Evolutionary conservation across 1,140 invertebrate genomes (phyloP).

Genomic region (Ephestia elutella): DNA sequence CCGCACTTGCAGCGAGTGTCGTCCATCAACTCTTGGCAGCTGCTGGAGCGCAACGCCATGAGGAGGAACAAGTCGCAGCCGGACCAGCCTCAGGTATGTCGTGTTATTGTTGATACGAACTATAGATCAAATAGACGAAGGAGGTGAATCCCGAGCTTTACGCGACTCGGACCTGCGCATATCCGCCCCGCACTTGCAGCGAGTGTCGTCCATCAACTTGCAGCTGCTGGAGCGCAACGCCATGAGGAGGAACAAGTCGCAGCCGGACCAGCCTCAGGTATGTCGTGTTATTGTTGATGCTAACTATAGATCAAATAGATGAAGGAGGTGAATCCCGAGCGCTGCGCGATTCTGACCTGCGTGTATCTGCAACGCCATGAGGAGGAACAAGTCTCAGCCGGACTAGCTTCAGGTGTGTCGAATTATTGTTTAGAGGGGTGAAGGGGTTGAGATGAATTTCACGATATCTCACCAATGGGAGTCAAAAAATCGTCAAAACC

Average conservation of each 20-base stretch:
- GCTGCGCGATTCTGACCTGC: constrained; percentile 85
- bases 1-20: constrained; percentile 88
- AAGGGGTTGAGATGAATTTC: too few species aligned
- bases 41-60: constrained; percentile 81
- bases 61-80: constrained; percentile 78
- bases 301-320: constrained; percentile 73
- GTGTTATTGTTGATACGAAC: background rate
- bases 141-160: constrained; percentile 83
- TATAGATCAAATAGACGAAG: constrained; percentile 79
- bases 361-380: constrained; percentile 83
- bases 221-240: constrained; percentile 83
- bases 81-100: constrained; percentile 67
- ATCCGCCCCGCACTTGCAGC: constrained; percentile 85
- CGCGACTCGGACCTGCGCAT: constrained; percentile 87
- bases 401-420: constrained; percentile 67
- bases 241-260: constrained; percentile 79
- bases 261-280: constrained; percentile 73
- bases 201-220: constrained; percentile 87
- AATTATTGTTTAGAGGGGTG: constrained; percentile 76
- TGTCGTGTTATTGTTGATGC: constrained; percentile 49
- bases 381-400: constrained; percentile 77
- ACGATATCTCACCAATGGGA: too few species aligned
- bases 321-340: constrained; percentile 84
- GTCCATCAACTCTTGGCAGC: constrained; percentile 86
- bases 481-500: too few species aligned